These are phyloP conservation scores for Nothura maculosa DNA, from an alignment of 2,797 vertebrate species.

Conservation along the genomic window DNA sequence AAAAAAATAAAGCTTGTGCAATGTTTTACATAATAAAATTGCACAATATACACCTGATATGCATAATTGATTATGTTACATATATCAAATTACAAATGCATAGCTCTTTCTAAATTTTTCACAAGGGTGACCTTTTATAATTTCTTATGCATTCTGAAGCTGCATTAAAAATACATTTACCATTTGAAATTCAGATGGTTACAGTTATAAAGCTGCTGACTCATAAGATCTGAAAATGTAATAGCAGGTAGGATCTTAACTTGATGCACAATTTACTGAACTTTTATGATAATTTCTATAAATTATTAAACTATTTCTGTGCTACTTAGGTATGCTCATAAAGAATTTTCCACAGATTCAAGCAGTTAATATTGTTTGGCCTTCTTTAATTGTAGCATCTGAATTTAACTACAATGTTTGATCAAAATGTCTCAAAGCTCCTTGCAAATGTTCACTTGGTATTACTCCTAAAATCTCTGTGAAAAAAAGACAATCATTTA, in stretches of 20 bases:
- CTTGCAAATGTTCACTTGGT: neutral
- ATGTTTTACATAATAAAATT: constrained; percentile 12
- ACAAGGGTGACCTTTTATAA: constrained; percentile 76
- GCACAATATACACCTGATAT: constrained; percentile 44
- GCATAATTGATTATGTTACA: constrained; percentile 71
- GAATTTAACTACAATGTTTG: neutral
- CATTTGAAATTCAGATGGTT: constrained; percentile 94
- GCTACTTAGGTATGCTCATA: constrained; percentile 51
- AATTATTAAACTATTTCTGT: constrained; percentile 75
- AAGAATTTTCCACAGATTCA: constrained; percentile 44
- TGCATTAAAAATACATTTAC: constrained; percentile 89
- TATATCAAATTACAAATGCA: constrained; percentile 74
- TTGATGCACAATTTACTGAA: constrained; percentile 72
- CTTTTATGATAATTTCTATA: constrained; percentile 75
- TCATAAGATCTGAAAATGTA: constrained; percentile 69
- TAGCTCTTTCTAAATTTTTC: constrained; percentile 72
- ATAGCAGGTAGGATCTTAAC: constrained; percentile 53
- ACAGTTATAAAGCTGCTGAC: constrained; percentile 91
- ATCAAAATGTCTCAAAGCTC: neutral
- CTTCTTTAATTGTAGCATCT: neutral
- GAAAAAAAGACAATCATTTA: neutral
- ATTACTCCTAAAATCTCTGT: neutral
- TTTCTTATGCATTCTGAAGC: constrained; percentile 86
- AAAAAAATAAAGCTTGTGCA: neutral
- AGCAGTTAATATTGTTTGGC: constrained; percentile 47